Conservation (phyloP, 2,888 invertebrate genomes). For the Chymomyza amoena region DNA sequence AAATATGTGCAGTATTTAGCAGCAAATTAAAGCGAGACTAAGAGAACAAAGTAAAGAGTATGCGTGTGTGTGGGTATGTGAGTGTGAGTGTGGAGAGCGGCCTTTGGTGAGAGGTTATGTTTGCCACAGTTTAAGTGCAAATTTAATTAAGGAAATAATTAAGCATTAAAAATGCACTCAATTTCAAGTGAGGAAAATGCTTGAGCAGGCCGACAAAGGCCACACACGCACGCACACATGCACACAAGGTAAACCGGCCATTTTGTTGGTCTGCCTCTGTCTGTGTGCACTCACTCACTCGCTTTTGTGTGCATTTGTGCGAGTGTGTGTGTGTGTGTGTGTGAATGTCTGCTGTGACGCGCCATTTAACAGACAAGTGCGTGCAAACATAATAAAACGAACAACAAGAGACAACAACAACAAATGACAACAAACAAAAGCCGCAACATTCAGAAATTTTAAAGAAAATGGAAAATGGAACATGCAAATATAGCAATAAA, state of each 20-base stretch:
- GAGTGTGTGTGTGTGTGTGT: background rate
- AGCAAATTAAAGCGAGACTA: background rate
- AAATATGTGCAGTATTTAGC: background rate
- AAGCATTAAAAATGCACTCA: constrained; percentile 65
- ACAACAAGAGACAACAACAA: constrained; percentile 13
- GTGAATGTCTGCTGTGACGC: constrained; percentile 13
- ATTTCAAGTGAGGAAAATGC: constrained; percentile 33
- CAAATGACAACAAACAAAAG: constrained; percentile 4
- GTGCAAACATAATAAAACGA: constrained; percentile 25
- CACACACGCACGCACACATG: constrained; percentile 8
- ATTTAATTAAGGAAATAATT: constrained; percentile 75
- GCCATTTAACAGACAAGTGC: constrained; percentile 45
- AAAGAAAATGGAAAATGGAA: background rate
- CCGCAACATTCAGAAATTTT: background rate
- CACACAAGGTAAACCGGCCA: background rate
- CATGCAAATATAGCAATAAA: background rate
- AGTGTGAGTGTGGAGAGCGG: background rate
- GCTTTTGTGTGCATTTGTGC: constrained; percentile 1
- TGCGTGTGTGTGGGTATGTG: constrained; percentile 16
- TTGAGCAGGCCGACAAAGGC: background rate
- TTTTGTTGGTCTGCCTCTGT: constrained; percentile 2
- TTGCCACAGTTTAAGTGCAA: constrained; percentile 28
- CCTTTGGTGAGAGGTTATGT: background rate
- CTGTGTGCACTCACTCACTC: background rate
- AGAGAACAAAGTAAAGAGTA: constrained; percentile 20